A percentile compares a stretch with the other conserved stretches of the same genome.
These are phyloP conservation scores for Labeo rohita DNA, from an alignment of 2,113 vertebrate species.

Conservation along the genomic window DNA sequence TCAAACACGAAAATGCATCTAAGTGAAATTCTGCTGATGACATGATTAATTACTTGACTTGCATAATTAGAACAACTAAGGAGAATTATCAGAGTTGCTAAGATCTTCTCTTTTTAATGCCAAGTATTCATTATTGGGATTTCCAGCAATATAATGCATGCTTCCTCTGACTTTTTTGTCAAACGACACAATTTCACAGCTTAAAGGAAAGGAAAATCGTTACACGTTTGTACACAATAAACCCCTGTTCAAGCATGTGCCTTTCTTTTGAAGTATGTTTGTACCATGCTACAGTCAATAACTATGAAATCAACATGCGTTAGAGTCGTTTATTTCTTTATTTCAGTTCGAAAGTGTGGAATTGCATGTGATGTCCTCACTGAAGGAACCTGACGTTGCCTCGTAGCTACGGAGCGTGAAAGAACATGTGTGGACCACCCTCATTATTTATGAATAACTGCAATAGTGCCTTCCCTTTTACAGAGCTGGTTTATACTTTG, in stretches of 20 bases:
- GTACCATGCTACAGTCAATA: neutral
- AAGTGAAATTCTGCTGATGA: neutral
- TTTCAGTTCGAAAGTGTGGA: conserved; percentile 6
- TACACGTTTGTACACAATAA: neutral
- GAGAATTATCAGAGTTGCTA: neutral
- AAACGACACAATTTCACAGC: neutral
- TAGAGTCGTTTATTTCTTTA: neutral
- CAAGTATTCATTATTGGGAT: neutral
- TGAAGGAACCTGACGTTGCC: neutral
- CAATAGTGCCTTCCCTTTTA: conserved; percentile 21
- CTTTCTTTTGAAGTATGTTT: conserved; percentile 9
- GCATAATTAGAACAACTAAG: conserved; percentile 23
- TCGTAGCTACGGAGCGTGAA: conserved; percentile 5
- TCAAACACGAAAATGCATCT: neutral
- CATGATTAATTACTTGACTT: conserved; percentile 24
- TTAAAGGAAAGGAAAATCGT: neutral
- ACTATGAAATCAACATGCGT: neutral
- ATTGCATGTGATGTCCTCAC: conserved; percentile 18
- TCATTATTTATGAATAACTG: conserved; percentile 26
- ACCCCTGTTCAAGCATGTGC: neutral
- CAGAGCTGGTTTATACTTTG: neutral
- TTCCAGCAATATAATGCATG: neutral
- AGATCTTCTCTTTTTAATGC: neutral
- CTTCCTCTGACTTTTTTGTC: neutral
- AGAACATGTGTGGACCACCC: neutral